Conservation (phyloP, 2,797 vertebrate genomes). For the Syngnathus rostellatus region DNA sequence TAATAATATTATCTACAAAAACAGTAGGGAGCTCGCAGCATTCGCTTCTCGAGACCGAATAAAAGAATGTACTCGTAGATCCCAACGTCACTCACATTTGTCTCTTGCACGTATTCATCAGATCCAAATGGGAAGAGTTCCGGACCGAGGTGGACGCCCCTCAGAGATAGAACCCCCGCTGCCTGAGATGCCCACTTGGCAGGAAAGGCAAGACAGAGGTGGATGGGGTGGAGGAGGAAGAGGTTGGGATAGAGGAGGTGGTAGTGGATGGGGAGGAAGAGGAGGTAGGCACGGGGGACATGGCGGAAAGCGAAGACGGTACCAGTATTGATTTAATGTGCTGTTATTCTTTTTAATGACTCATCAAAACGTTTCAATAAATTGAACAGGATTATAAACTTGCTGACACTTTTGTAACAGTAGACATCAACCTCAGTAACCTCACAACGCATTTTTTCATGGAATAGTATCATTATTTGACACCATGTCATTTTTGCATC, state of each 20-base stretch:
- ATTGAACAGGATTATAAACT: neutral
- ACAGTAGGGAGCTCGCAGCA: too few species aligned
- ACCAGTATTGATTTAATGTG: constrained; percentile 40
- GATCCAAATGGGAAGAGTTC: constrained; percentile 93
- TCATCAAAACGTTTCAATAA: constrained; percentile 7
- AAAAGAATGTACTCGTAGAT: neutral
- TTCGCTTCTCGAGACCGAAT: neutral
- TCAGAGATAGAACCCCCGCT: constrained; percentile 85
- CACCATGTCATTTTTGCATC: constrained; percentile 60
- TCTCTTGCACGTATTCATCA: constrained; percentile 31
- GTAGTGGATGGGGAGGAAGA: constrained; percentile 55
- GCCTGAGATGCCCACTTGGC: constrained; percentile 94
- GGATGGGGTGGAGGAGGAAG: constrained; percentile 76
- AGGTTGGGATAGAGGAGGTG: constrained; percentile 65
- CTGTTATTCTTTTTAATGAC: constrained; percentile 6
- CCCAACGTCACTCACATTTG: neutral
- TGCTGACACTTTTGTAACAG: neutral
- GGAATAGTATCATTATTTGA: neutral
- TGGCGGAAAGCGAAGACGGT: constrained; percentile 57
- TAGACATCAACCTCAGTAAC: neutral
- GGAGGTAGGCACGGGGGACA: constrained; percentile 58
- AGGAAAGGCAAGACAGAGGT: constrained; percentile 85
- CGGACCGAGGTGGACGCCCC: constrained; percentile 89
- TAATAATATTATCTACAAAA: too few species aligned
- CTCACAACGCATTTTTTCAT: neutral